These are phyloP conservation scores for Manduca sexta DNA, from an alignment of 1,140 invertebrate genomes.

Conservation along the genomic window DNA sequence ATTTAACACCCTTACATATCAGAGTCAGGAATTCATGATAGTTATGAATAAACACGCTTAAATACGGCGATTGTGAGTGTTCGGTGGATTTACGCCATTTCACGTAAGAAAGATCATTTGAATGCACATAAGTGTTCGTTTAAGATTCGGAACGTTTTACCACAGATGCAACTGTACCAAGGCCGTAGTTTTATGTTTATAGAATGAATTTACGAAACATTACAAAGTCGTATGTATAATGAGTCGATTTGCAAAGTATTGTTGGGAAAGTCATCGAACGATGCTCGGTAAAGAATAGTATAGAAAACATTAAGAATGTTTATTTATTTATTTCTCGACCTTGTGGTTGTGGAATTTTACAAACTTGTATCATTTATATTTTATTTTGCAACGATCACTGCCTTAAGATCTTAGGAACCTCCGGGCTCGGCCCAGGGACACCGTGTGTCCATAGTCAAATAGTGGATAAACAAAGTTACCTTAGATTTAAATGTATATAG, in stretches of 20 bases:
- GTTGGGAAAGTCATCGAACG: not conserved
- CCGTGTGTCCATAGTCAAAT: conserved; percentile 61
- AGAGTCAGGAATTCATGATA: too few species aligned
- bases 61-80: too few species aligned
- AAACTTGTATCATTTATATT: conserved; percentile 11
- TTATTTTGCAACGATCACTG: conserved; percentile 44
- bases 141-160: too few species aligned
- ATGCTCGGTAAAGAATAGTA: not conserved
- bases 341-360: conserved; percentile 8
- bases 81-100: too few species aligned
- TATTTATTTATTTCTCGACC: conserved; percentile 14
- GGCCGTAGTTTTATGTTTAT: too few species aligned
- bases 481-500: conserved; percentile 52
- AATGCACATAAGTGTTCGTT: too few species aligned
- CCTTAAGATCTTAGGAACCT: conserved; percentile 45
- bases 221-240: not conserved
- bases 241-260: not conserved
- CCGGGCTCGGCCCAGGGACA: conserved; percentile 34
- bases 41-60: too few species aligned
- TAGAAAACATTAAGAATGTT: conserved; percentile 1
- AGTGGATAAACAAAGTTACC: conserved; percentile 62
- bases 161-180: too few species aligned
- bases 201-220: not conserved
- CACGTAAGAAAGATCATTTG: too few species aligned
- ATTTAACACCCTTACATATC: not conserved